phyloP scores from a whole-genome alignment of 2,113 vertebrate genomes.

The Oreocharis arfaki region DNA sequence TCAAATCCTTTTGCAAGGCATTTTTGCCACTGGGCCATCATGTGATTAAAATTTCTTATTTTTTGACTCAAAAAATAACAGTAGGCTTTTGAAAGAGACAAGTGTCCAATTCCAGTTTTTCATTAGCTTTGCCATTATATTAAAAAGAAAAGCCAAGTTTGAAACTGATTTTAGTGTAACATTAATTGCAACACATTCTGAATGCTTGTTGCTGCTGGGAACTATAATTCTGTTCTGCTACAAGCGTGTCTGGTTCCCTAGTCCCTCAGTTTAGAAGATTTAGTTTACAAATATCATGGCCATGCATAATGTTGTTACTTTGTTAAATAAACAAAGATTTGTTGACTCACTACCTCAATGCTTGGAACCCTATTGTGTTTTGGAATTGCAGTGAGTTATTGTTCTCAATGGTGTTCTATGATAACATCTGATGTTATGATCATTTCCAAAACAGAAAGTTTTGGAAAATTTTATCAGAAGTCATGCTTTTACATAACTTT shows the following conservation, averaged over 20 bases:
- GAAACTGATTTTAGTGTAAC: not conserved
- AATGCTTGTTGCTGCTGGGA: not conserved
- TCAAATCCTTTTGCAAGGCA: not conserved
- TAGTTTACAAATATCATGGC: not conserved
- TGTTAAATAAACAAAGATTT: not conserved
- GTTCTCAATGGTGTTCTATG: not conserved
- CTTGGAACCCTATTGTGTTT: not conserved
- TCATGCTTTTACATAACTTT: not conserved
- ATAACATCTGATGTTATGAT: not conserved
- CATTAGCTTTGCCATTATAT: not conserved
- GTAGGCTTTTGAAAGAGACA: not conserved
- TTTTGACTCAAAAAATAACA: not conserved
- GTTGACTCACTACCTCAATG: not conserved
- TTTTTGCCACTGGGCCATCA: not conserved
- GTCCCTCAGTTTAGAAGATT: not conserved
- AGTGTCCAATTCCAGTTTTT: not conserved
- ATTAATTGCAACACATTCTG: not conserved
- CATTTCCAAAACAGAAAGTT: not conserved
- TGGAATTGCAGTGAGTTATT: constrained; percentile 15
- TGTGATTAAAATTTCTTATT: not conserved
- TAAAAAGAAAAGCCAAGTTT: not conserved
- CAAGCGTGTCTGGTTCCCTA: not conserved
- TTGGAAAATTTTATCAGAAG: not conserved
- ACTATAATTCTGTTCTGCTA: not conserved
- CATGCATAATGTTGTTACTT: not conserved